Conservation (phyloP, 1,140 invertebrate species). For the Drosophila leontia region DNA sequence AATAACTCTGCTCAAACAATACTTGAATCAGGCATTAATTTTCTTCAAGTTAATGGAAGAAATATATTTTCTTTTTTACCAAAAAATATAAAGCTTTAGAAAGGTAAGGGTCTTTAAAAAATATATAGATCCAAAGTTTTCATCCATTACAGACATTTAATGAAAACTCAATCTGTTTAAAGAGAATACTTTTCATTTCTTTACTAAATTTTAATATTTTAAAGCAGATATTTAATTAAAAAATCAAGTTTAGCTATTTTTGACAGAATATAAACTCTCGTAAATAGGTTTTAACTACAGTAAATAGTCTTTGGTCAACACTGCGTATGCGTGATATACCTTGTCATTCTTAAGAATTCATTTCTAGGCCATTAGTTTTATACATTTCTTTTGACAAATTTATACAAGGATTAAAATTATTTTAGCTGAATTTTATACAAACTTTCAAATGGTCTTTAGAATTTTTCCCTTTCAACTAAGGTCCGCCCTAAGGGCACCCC, state of each 20-base stretch:
- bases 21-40: too few species aligned
- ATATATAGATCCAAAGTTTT: too few species aligned
- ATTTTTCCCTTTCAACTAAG: conserved; percentile 5
- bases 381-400: neutral
- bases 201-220: neutral
- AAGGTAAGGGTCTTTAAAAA: too few species aligned
- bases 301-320: neutral
- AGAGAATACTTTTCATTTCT: too few species aligned
- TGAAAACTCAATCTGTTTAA: too few species aligned
- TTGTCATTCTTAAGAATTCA: neutral
- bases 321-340: neutral
- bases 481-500: conserved; percentile 17
- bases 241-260: neutral
- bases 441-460: neutral
- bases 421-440: neutral
- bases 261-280: neutral
- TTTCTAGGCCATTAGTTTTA: neutral
- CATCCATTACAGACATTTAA: too few species aligned
- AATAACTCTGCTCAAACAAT: neutral
- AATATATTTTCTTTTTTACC: too few species aligned
- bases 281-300: neutral
- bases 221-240: neutral
- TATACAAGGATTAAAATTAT: neutral
- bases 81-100: too few species aligned
- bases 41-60: too few species aligned